Percentiles rank a stretch among this genome's conserved stretches.
These are phyloP conservation scores for Parazoanthus atlanticus DNA, from an alignment of 92 coral and sea anemone species.

Conservation along the genomic window DNA sequence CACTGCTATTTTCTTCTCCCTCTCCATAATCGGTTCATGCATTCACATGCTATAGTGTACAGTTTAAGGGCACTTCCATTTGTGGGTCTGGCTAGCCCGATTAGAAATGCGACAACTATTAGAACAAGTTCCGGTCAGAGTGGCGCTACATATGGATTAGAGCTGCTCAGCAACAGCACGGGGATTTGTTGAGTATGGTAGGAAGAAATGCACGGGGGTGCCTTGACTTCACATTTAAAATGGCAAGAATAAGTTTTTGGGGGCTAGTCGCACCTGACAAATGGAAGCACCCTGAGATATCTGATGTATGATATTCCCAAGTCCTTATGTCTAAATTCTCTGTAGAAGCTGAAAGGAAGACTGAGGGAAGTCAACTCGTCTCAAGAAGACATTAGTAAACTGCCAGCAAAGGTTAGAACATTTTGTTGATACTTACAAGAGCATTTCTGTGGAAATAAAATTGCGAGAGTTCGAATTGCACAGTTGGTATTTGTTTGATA, in stretches of 20 bases:
- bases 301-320: not conserved
- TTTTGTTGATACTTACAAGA: not conserved
- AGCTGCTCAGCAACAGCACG: not conserved
- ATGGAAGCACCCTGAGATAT: not conserved
- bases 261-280: not conserved
- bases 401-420: conserved; percentile 72
- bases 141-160: too few species aligned
- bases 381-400: conserved; percentile 82
- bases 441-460: too few species aligned
- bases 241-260: not conserved
- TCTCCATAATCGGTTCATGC: too few species aligned
- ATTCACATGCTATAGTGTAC: too few species aligned
- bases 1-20: too few species aligned
- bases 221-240: not conserved
- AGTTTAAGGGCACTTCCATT: too few species aligned
- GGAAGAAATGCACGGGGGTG: not conserved
- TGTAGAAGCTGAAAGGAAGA: conserved; percentile 76
- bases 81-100: too few species aligned
- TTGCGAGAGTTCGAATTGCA: too few species aligned
- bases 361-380: conserved; percentile 77
- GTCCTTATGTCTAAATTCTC: not conserved
- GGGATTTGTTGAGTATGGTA: not conserved
- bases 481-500: too few species aligned
- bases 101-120: too few species aligned
- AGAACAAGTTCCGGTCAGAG: too few species aligned